phyloP scores from a whole-genome alignment of 2,113 vertebrate species.

The Heterocephalus glaber region DNA sequence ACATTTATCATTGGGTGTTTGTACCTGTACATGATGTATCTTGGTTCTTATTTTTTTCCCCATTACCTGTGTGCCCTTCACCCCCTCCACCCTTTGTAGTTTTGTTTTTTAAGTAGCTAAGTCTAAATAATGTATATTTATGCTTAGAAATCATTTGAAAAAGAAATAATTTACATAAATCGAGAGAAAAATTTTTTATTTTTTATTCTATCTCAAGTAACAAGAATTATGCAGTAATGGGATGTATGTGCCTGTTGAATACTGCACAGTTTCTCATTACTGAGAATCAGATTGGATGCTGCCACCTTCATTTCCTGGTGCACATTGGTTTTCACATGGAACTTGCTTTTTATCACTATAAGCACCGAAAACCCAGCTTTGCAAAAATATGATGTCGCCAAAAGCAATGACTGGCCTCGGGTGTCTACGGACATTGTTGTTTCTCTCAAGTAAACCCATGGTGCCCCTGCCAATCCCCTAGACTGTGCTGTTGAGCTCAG shows the following conservation, averaged over 20 bases:
- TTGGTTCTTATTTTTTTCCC: too few species aligned
- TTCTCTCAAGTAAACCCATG: not conserved
- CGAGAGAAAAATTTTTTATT: slow-evolving; percentile 35
- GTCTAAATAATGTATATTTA: not conserved
- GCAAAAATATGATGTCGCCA: not conserved
- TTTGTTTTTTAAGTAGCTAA: slow-evolving; percentile 8
- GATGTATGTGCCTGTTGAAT: not conserved
- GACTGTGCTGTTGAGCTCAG: not conserved
- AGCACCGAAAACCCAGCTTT: not conserved
- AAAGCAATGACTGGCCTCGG: not conserved
- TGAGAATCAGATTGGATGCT: not conserved
- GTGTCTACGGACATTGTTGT: too few species aligned
- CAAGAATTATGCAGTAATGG: not conserved
- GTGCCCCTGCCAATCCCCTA: not conserved
- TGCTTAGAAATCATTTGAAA: slow-evolving; percentile 3
- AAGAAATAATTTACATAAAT: not conserved
- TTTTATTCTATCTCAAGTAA: not conserved
- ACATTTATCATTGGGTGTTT: too few species aligned
- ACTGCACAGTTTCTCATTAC: not conserved
- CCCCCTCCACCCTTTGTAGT: too few species aligned
- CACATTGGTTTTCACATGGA: not conserved
- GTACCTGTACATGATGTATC: too few species aligned
- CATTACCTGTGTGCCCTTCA: too few species aligned
- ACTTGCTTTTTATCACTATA: not conserved
- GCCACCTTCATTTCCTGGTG: not conserved